A percentile compares a stretch with the other conserved stretches of the same genome.
phyloP scores from a whole-genome alignment of 2,888 invertebrate species.

The Hecatera dysodea region DNA sequence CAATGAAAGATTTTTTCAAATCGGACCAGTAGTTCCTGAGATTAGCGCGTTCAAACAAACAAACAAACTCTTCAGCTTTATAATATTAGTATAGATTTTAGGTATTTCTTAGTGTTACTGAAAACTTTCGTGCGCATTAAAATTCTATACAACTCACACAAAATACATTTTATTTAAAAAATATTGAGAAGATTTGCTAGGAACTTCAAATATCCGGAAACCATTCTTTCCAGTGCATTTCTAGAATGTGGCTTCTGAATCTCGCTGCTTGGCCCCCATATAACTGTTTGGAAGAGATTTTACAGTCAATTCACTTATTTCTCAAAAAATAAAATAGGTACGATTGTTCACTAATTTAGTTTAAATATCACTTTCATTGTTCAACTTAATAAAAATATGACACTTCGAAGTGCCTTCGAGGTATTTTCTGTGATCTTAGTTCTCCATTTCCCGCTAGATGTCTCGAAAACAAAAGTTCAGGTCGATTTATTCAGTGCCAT shows the following conservation, averaged over 20 bases:
- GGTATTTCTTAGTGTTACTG: not conserved
- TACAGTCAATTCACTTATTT: slow-evolving; percentile 2
- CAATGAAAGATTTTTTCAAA: no score
- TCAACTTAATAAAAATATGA: not conserved
- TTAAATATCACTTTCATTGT: not conserved
- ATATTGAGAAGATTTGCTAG: slow-evolving; percentile 46
- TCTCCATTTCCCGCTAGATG: slow-evolving; percentile 34
- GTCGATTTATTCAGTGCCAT: slow-evolving; percentile 29
- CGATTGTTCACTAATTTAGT: not conserved
- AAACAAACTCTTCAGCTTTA: no score
- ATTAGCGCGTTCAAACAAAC: no score
- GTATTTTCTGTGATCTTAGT: slow-evolving; percentile 10
- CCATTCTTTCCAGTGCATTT: slow-evolving; percentile 45
- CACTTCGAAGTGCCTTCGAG: not conserved
- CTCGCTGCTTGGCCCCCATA: slow-evolving; percentile 38
- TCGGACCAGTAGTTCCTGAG: no score
- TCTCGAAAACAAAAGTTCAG: not conserved
- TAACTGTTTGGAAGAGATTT: slow-evolving; percentile 45
- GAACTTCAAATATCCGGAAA: slow-evolving; percentile 56
- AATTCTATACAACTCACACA: not conserved
- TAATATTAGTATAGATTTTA: no score
- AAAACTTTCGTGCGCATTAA: not conserved
- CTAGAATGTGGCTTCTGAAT: slow-evolving; percentile 18
- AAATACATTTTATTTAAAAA: slow-evolving; percentile 9
- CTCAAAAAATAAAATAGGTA: not conserved